Evolutionary conservation across 2,113 vertebrate species (phyloP).

Genomic region (Egretta garzetta): DNA sequence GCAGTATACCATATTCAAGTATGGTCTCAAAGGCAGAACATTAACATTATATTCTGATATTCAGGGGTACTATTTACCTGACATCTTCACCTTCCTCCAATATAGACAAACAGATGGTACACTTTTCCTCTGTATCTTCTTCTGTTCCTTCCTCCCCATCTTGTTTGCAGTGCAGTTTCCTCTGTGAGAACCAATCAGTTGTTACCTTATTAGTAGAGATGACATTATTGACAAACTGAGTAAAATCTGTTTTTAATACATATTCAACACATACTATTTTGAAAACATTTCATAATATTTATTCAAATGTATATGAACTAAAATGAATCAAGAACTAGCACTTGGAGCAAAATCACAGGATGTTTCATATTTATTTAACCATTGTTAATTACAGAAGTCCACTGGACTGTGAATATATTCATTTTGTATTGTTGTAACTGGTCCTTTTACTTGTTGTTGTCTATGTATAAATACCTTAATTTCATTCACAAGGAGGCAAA

Average conservation of each 20-base stretch:
- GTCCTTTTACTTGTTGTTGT: background rate
- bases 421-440: background rate
- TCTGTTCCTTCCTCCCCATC: constrained; percentile 95
- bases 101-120: constrained; percentile 98
- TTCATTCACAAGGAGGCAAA: background rate
- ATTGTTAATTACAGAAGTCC: background rate
- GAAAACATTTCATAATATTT: background rate
- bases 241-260: constrained; percentile 71
- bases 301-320: background rate
- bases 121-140: constrained; percentile 98
- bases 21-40: background rate
- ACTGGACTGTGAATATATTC: background rate
- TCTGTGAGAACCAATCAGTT: constrained; percentile 92
- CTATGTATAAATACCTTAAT: background rate
- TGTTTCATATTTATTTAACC: background rate
- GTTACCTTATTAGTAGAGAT: constrained; percentile 89
- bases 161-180: constrained; percentile 98
- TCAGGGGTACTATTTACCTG: constrained; percentile 80
- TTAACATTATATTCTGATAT: background rate
- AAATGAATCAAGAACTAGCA: background rate
- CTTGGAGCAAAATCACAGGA: background rate
- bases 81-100: constrained; percentile 99
- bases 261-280: constrained; percentile 38
- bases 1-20: background rate
- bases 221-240: constrained; percentile 86